Conservation (phyloP, 2,797 vertebrate genomes). For the Heliangelus exortis region DNA sequence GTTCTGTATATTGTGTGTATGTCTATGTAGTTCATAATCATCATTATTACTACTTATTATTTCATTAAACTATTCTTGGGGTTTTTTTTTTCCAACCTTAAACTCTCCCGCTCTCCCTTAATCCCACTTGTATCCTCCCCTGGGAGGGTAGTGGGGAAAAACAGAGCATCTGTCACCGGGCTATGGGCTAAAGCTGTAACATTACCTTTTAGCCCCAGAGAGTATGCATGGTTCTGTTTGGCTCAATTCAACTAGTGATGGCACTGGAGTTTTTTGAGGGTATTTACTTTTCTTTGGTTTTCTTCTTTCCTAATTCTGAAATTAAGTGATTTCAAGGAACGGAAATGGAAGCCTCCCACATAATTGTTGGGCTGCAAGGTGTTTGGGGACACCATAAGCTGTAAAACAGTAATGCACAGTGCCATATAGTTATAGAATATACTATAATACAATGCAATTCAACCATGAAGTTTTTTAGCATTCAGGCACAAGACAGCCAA, state of each 20-base stretch:
- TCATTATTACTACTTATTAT: no score
- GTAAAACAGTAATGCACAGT: not conserved
- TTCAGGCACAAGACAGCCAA: not conserved
- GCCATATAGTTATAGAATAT: not conserved
- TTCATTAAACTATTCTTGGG: no score
- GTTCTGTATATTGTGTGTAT: no score
- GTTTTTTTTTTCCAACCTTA: no score
- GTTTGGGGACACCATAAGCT: not conserved
- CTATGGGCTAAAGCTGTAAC: no score
- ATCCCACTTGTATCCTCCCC: no score
- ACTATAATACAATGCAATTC: not conserved
- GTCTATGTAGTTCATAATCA: no score
- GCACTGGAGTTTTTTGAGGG: accelerated
- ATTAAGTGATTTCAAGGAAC: not conserved
- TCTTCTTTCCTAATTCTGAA: not conserved
- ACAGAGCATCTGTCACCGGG: no score
- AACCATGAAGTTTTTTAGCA: not conserved
- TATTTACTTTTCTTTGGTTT: no score
- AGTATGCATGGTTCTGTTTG: not conserved
- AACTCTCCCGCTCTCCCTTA: no score
- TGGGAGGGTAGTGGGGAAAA: no score
- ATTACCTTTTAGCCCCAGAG: not conserved
- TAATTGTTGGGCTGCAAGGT: not conserved
- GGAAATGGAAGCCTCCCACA: not conserved
- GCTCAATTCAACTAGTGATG: not conserved